Conservation (phyloP, 2,113 vertebrate genomes). For the Bettongia penicillata region DNA sequence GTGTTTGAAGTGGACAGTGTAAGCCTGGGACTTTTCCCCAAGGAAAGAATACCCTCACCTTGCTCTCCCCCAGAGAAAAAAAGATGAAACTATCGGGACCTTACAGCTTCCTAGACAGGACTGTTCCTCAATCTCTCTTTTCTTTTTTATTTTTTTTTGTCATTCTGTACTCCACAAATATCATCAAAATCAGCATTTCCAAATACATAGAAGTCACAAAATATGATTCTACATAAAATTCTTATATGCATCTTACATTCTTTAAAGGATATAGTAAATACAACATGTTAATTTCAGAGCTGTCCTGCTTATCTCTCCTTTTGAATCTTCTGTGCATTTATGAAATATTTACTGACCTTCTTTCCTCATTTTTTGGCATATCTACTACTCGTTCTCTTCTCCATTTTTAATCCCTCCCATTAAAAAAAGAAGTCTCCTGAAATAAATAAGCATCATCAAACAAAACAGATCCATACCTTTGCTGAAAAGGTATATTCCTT, state of each 20-base stretch:
- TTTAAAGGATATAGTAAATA: not conserved
- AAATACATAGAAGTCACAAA: not conserved
- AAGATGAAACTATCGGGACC: not conserved
- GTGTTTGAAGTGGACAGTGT: slow-evolving; percentile 82
- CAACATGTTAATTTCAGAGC: not conserved
- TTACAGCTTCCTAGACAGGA: not conserved
- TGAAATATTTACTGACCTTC: not conserved
- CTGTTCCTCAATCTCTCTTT: not conserved
- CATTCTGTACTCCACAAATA: not conserved
- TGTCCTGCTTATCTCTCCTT: not conserved
- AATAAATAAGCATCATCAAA: not conserved
- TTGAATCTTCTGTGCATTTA: not conserved
- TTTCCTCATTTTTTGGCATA: not conserved
- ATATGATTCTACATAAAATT: not conserved
- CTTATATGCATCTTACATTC: not conserved
- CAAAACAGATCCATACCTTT: not conserved
- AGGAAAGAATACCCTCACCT: not conserved
- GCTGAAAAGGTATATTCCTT: not conserved
- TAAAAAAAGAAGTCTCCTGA: too few relatives aligned
- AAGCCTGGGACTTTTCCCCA: not conserved
- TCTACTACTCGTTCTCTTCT: not conserved
- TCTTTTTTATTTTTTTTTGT: not conserved
- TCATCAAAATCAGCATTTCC: not conserved
- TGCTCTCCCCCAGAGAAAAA: not conserved
- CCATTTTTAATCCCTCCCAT: not conserved